Conservation (phyloP, 2,113 vertebrate species). For the Crotalus tigris region DNA sequence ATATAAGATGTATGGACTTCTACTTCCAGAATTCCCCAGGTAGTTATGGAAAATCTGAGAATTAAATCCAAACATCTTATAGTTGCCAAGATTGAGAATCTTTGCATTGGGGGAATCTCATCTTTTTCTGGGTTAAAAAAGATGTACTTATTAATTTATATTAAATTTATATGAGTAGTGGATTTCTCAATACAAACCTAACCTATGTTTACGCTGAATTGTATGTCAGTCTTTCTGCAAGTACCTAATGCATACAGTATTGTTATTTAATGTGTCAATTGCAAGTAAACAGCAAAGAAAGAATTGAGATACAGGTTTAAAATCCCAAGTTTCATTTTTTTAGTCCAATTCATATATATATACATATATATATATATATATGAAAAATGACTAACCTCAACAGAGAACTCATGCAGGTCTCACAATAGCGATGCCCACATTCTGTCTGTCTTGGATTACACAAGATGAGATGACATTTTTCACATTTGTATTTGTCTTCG, state of each 20-base stretch:
- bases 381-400: slow-evolving; percentile 64
- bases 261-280: background rate
- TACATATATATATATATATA: background rate
- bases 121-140: background rate
- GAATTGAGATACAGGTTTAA: background rate
- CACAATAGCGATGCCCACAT: slow-evolving; percentile 95
- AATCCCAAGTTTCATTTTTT: background rate
- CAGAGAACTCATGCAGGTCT: slow-evolving; percentile 84
- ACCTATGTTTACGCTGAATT: background rate
- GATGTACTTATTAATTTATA: background rate
- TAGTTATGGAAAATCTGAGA: background rate
- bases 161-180: background rate
- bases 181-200: background rate
- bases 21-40: background rate
- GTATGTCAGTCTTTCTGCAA: background rate
- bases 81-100: background rate
- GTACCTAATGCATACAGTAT: background rate
- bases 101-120: background rate
- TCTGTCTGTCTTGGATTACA: slow-evolving; percentile 93
- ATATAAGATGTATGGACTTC: background rate
- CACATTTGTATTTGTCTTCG: slow-evolving; percentile 94
- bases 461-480: slow-evolving; percentile 87
- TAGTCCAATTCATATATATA: no score
- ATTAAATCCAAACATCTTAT: background rate
- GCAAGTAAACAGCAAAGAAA: background rate